A percentile compares a stretch with the other conserved stretches of the same genome.
Conservation (phyloP, 2,888 invertebrate genomes). For the Leucophenga maculata region DNA sequence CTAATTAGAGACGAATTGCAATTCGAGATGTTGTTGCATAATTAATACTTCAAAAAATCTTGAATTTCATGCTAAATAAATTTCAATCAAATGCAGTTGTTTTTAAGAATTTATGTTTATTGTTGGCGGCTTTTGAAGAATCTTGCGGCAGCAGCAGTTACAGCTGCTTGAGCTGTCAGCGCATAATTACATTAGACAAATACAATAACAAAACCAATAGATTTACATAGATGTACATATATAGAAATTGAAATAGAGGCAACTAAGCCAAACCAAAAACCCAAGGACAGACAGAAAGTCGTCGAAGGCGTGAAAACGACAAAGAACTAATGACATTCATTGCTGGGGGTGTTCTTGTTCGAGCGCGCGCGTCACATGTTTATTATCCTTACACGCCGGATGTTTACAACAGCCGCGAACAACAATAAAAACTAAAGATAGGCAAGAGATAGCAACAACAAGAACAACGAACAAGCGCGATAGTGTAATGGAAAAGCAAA, state of each 20-base stretch:
- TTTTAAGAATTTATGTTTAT: not conserved
- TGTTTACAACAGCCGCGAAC: slow-evolving; percentile 31
- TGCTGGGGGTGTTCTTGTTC: slow-evolving; percentile 44
- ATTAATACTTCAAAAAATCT: not conserved
- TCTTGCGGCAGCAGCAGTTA: not conserved
- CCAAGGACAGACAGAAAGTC: not conserved
- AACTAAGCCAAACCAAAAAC: not conserved
- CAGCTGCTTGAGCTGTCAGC: slow-evolving; percentile 9
- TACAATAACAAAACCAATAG: not conserved
- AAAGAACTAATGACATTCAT: slow-evolving; percentile 30
- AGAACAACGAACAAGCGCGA: not conserved
- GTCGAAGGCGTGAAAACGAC: not conserved
- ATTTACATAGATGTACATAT: not conserved
- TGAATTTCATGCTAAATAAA: too few relatives aligned
- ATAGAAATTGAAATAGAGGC: not conserved
- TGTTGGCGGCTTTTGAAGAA: not conserved
- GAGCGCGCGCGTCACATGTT: slow-evolving; percentile 34
- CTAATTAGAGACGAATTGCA: too few relatives aligned
- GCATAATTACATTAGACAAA: slow-evolving; percentile 9
- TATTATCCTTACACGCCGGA: slow-evolving; percentile 53
- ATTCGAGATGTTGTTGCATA: too few relatives aligned
- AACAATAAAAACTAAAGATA: not conserved
- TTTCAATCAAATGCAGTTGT: too few relatives aligned
- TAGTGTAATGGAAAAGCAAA: not conserved
- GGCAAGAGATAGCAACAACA: not conserved